These are phyloP conservation scores for Dromas ardeola DNA, from an alignment of 2,113 vertebrate genomes.

Conservation along the genomic window DNA sequence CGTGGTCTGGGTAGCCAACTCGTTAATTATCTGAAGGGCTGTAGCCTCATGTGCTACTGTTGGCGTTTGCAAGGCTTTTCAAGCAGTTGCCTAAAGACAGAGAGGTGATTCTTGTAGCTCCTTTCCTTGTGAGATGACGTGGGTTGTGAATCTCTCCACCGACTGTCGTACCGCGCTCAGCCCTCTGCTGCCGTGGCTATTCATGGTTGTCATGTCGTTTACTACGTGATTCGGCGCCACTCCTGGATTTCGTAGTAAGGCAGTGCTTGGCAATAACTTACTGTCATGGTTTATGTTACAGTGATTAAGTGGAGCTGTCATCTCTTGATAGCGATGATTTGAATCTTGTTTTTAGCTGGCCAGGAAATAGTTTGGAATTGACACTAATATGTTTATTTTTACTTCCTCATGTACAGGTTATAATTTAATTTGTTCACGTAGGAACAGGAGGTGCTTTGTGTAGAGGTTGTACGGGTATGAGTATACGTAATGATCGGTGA, in stretches of 20 bases:
- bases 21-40: neutral
- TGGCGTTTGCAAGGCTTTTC: neutral
- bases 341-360: neutral
- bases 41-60: neutral
- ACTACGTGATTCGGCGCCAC: accelerated
- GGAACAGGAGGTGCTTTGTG: neutral
- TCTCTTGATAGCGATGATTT: neutral
- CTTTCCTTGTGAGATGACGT: neutral
- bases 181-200: neutral
- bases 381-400: conserved; percentile 8
- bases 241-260: neutral
- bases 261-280: neutral
- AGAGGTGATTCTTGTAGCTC: neutral
- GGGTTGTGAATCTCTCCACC: neutral
- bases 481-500: neutral
- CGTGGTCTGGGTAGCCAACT: neutral
- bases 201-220: neutral
- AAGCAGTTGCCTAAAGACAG: neutral
- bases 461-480: neutral
- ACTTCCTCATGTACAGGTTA: neutral
- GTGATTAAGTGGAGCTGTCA: neutral
- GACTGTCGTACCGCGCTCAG: neutral
- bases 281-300: neutral
- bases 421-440: neutral
- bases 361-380: neutral